These are phyloP conservation scores for Fissipunctia ypsillon DNA, from an alignment of 2,888 invertebrate species.

Conservation along the genomic window DNA sequence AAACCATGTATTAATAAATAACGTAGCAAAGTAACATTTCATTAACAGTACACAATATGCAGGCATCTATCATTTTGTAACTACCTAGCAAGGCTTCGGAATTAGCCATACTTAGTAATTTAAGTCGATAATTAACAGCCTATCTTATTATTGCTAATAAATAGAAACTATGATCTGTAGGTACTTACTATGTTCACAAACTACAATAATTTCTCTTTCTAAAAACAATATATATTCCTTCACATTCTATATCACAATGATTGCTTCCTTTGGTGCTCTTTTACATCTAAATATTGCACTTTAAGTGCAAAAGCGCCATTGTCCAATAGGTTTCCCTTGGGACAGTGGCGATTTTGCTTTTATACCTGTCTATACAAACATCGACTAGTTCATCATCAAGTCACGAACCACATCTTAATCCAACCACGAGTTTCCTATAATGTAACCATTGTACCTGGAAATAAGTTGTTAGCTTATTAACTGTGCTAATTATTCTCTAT, in stretches of 20 bases:
- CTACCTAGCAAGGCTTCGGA: slow-evolving; percentile 53
- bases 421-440: slow-evolving; percentile 50
- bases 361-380: no score
- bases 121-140: slow-evolving; percentile 38
- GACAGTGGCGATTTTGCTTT: no score
- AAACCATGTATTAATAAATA: slow-evolving; percentile 30
- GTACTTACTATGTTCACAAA: slow-evolving; percentile 47
- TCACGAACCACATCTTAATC: slow-evolving; percentile 65
- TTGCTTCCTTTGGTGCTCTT: slow-evolving; percentile 81
- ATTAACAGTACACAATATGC: slow-evolving; percentile 44
- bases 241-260: slow-evolving; percentile 82
- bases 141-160: slow-evolving; percentile 46
- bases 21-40: slow-evolving; percentile 42
- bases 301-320: no score
- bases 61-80: slow-evolving; percentile 36
- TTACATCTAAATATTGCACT: slow-evolving; percentile 75
- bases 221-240: slow-evolving; percentile 70
- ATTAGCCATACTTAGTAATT: slow-evolving; percentile 38
- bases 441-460: slow-evolving; percentile 59
- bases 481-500: slow-evolving; percentile 44
- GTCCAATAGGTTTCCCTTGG: no score
- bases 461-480: slow-evolving; percentile 41
- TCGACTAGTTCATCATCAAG: slow-evolving; percentile 71
- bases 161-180: slow-evolving; percentile 57
- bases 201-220: slow-evolving; percentile 57